A percentile compares a stretch with the other conserved stretches of the same genome.
phyloP scores from a whole-genome alignment of 2,888 invertebrate genomes.

The Acleris laterana region DNA sequence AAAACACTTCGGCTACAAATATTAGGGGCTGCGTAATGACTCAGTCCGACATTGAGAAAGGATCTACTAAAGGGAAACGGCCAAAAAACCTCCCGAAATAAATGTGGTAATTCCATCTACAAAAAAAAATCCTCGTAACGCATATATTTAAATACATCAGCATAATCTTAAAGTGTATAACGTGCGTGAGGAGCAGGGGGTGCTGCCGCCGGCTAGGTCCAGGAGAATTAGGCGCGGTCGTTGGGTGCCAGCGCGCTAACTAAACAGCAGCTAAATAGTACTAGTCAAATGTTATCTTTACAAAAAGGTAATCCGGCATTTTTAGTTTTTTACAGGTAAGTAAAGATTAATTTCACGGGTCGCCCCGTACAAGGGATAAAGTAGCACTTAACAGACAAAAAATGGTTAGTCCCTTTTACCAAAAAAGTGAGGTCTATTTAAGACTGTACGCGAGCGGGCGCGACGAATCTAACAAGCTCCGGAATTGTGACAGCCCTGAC shows the following conservation, averaged over 20 bases:
- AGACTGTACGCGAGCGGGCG: constrained; percentile 66
- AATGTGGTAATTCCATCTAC: constrained; percentile 75
- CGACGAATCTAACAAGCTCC: constrained; percentile 78
- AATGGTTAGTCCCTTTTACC: constrained; percentile 64
- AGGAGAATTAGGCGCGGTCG: constrained; percentile 11
- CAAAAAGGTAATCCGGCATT: constrained; percentile 22
- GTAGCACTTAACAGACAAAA: constrained; percentile 49
- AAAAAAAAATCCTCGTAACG: constrained; percentile 61
- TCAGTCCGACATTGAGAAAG: constrained; percentile 65
- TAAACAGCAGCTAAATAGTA: not conserved
- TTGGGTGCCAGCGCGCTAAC: not conserved
- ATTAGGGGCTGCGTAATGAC: constrained; percentile 43
- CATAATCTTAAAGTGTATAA: constrained; percentile 65
- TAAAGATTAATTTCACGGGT: constrained; percentile 43
- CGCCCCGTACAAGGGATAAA: constrained; percentile 44
- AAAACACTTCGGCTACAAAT: constrained; percentile 37
- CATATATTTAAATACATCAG: constrained; percentile 77
- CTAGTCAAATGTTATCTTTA: constrained; percentile 11
- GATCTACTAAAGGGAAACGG: constrained; percentile 62
- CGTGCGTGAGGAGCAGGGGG: constrained; percentile 59
- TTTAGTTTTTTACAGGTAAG: constrained; percentile 31
- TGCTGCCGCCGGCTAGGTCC: constrained; percentile 40
- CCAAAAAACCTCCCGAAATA: constrained; percentile 64
- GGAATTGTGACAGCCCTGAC: constrained; percentile 80
- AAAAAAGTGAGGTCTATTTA: constrained; percentile 73